phyloP scores from a whole-genome alignment of 2,888 invertebrate genomes.

The Gnatocerus cornutus region DNA sequence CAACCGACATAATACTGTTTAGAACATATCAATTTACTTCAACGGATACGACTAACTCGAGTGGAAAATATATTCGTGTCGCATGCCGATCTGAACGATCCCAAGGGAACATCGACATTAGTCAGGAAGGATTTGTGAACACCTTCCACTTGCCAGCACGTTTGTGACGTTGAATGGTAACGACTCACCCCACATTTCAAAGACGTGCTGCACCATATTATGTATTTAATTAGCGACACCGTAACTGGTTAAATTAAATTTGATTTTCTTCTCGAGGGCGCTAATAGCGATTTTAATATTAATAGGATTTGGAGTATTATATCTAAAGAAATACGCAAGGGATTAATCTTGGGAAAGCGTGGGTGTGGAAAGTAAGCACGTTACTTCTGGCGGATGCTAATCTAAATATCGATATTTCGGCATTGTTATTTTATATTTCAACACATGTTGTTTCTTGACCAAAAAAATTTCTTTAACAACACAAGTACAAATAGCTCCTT shows the following conservation, averaged over 20 bases:
- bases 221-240: constrained; percentile 26
- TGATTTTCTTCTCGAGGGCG: constrained; percentile 17
- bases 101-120: constrained; percentile 45
- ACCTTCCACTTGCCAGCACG: constrained; percentile 34
- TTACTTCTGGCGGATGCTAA: too few species aligned
- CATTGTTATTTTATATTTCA: too few species aligned
- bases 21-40: constrained; percentile 45
- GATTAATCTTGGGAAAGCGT: background rate
- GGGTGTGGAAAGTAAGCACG: background rate
- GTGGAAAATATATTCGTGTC: constrained; percentile 52
- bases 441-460: background rate
- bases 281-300: background rate
- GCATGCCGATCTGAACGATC: constrained; percentile 47
- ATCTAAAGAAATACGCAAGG: background rate
- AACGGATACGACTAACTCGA: constrained; percentile 36
- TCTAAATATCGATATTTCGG: too few species aligned
- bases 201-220: constrained; percentile 33
- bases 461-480: background rate
- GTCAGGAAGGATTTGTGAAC: constrained; percentile 41
- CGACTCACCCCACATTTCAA: constrained; percentile 21
- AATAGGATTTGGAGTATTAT: background rate
- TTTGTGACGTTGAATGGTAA: constrained; percentile 34
- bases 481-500: background rate
- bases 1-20: constrained; percentile 37
- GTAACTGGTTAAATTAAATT: constrained; percentile 8